phyloP scores from a whole-genome alignment of 2,888 invertebrate genomes.

The Xanthia icteritia region DNA sequence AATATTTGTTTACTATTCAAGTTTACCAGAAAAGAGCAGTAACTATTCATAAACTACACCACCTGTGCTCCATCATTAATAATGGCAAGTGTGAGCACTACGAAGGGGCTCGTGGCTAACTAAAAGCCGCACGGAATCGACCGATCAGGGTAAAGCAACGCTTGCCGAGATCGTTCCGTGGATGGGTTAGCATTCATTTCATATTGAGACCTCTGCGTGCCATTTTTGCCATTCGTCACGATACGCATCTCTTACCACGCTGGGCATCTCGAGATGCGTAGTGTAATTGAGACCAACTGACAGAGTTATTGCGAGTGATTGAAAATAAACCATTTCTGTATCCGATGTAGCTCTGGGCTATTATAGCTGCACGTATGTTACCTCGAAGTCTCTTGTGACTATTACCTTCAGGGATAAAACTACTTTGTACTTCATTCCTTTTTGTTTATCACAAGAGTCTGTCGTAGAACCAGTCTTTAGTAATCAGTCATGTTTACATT shows the following conservation, averaged over 20 bases:
- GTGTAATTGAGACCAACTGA: background rate
- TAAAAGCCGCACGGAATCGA: background rate
- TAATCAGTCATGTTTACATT: background rate
- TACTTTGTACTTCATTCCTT: background rate
- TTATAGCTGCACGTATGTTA: no score
- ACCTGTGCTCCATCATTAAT: background rate
- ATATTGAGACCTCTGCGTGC: background rate
- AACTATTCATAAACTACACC: background rate
- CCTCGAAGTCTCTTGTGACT: background rate
- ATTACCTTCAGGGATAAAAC: background rate
- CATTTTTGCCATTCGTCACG: no score
- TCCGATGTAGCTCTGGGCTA: background rate
- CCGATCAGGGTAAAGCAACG: background rate
- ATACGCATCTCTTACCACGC: background rate
- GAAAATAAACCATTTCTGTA: background rate
- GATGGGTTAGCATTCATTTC: background rate
- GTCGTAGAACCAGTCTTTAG: background rate
- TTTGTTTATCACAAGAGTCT: background rate
- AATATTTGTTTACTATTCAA: no score
- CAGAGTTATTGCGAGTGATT: background rate
- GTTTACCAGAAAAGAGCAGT: no score
- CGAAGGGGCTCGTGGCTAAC: background rate
- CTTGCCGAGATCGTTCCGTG: background rate
- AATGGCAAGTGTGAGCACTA: background rate
- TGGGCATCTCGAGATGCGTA: background rate